Base-by-base conservation (phyloP, 1,140 invertebrate genomes). In the Ceratosolen fusciceps region DNA sequence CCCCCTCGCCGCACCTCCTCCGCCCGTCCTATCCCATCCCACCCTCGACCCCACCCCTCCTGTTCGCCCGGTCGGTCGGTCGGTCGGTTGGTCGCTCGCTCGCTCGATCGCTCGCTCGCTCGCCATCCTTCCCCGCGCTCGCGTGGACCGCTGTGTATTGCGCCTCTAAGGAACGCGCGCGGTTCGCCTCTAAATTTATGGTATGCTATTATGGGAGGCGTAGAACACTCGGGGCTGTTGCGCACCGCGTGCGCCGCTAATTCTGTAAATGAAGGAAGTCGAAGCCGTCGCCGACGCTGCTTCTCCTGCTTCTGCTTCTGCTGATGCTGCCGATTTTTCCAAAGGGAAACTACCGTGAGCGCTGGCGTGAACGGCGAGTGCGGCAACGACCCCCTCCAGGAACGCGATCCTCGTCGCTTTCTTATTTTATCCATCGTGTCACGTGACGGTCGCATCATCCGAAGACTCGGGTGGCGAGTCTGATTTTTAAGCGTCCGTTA, bases 151-250 rank as follows among this genome's bases (percentile, higher is more conserved):
- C 34, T 65, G 34, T 65, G 37, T 65, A 65, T 37, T 65, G 16
- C 60, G 29, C 60, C n/a, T 65, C 60, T 65, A 37, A 19, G 60
- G 60, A 65, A 9, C 34, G 26, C 31, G 60, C n/a, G n/a, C n/a
- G 14, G 37, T 31, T 68, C n/a, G 67, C 4, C 67, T 43, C 67
- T 68, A 68, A 68, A 68, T 68, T 68, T 68, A 68, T 68, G 67
- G 67, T 68, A 14, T 43, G 26, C 67, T 68, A 68, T 68, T 68
- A 68, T 47, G 39, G 39, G 67, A 39, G 24, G 4, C 39, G 39
- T 68, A 47, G 29, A 47, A 47, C 1, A n/a, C 60, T 65, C 31
- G 4, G 1, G 3, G 29, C 29, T 52, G 19, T n/a, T 0, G 29
- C 31, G 24, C 14, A 14, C 14, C 60, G 31, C 60, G 60, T n/a